A percentile compares a stretch with the other conserved stretches of the same genome.
Conservation (phyloP, 2,797 vertebrate species). For the Spinus olivaceus region DNA sequence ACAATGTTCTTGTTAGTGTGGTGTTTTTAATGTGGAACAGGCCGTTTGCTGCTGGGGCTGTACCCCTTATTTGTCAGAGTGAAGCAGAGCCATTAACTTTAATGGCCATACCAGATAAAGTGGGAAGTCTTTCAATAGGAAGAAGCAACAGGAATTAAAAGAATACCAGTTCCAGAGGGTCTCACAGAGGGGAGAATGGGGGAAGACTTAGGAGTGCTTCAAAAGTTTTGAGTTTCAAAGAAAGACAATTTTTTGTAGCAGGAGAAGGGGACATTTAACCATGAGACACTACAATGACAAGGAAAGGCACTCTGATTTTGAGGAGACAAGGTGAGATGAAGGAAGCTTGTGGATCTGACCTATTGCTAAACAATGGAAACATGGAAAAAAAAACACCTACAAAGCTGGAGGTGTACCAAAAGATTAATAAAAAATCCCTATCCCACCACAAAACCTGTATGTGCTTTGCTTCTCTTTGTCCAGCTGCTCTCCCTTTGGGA, state of each 20-base stretch:
- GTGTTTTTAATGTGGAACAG: background rate
- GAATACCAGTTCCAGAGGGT: background rate
- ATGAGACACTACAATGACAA: background rate
- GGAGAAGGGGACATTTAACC: background rate
- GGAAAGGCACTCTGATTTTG: background rate
- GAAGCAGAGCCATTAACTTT: background rate
- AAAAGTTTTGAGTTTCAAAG: background rate
- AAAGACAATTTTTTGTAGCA: background rate
- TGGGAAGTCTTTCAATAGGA: background rate
- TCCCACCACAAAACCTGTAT: background rate
- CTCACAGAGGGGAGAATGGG: background rate
- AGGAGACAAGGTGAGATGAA: background rate
- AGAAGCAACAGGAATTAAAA: background rate
- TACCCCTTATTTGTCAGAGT: background rate
- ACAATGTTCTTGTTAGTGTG: background rate
- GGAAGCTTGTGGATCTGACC: background rate
- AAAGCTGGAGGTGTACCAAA: background rate
- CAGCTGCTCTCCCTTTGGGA: background rate
- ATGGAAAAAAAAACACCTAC: background rate
- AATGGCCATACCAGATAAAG: background rate
- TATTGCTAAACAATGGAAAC: background rate
- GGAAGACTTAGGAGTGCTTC: background rate
- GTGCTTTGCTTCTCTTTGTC: background rate
- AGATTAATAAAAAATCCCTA: background rate
- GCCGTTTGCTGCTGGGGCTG: background rate